Evolutionary conservation across 1,140 invertebrate species (phyloP).

Genomic region (Zaprionus capensis): DNA sequence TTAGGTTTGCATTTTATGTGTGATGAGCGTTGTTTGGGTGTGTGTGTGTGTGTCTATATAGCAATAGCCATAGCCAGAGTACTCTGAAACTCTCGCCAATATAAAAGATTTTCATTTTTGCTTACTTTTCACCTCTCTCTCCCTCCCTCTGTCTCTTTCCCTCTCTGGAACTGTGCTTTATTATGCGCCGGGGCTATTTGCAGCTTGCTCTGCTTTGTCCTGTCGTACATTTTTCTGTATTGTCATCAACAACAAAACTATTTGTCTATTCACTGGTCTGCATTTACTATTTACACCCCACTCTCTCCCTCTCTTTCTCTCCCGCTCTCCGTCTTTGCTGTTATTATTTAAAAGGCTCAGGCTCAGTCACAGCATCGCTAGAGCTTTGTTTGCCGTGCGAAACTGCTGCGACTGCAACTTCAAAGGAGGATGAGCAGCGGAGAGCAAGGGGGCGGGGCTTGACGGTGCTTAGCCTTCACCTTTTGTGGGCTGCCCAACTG

Average conservation of each 20-base stretch:
- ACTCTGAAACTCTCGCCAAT: slow-evolving; percentile 15
- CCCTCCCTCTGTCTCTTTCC: neutral
- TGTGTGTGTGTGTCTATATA: slow-evolving; percentile 10
- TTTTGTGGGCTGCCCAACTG: slow-evolving; percentile 58
- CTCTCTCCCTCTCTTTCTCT: slow-evolving; percentile 8
- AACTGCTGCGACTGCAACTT: slow-evolving; percentile 38
- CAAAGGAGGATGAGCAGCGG: neutral
- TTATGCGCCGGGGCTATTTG: slow-evolving; percentile 57
- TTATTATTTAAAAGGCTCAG: slow-evolving; percentile 69
- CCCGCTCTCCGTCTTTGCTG: slow-evolving; percentile 25
- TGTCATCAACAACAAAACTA: slow-evolving; percentile 78
- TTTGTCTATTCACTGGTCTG: slow-evolving; percentile 74
- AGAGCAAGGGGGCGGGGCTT: too few species aligned
- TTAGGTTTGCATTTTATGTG: slow-evolving; percentile 42
- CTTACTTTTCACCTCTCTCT: slow-evolving; percentile 14
- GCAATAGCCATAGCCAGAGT: neutral
- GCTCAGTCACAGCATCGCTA: slow-evolving; percentile 31
- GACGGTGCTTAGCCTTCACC: slow-evolving; percentile 67
- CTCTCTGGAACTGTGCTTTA: slow-evolving; percentile 33
- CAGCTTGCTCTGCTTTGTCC: slow-evolving; percentile 60
- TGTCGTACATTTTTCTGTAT: slow-evolving; percentile 70
- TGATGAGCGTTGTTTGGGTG: slow-evolving; percentile 2
- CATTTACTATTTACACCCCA: slow-evolving; percentile 39
- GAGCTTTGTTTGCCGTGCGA: slow-evolving; percentile 50
- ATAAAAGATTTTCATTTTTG: slow-evolving; percentile 34